Conservation (phyloP, 2,113 vertebrate species). For the Scomber scombrus region DNA sequence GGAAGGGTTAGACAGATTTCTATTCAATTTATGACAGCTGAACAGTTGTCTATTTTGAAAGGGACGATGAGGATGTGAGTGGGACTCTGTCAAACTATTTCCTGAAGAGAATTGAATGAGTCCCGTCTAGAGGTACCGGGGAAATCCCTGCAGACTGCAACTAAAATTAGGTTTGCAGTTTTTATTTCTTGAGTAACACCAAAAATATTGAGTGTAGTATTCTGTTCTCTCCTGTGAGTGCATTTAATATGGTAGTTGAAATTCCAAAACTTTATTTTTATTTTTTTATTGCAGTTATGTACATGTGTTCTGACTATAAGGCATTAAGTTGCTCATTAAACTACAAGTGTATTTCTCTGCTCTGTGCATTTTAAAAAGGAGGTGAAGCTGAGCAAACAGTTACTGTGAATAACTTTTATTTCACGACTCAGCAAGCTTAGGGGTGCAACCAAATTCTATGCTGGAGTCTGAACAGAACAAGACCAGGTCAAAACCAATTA, state of each 20-base stretch:
- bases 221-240: background rate
- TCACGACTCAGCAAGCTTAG: background rate
- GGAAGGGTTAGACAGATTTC: too few relatives aligned
- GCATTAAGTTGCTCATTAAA: too few relatives aligned
- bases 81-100: slow-evolving; percentile 67
- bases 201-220: background rate
- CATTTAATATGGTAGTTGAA: background rate
- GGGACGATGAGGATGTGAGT: slow-evolving; percentile 95
- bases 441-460: background rate
- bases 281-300: background rate
- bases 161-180: too few relatives aligned
- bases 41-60: slow-evolving; percentile 88
- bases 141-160: too few relatives aligned
- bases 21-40: slow-evolving; percentile 83
- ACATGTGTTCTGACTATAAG: background rate
- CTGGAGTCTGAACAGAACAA: background rate
- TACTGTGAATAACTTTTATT: background rate
- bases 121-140: background rate
- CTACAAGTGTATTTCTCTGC: too few relatives aligned
- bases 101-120: background rate
- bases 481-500: too few relatives aligned
- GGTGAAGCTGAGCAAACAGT: background rate
- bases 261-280: background rate
- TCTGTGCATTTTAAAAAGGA: too few relatives aligned
- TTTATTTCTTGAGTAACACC: background rate